These are phyloP conservation scores for Cromileptes altivelis DNA, from an alignment of 2,113 vertebrate species.

Conservation along the genomic window DNA sequence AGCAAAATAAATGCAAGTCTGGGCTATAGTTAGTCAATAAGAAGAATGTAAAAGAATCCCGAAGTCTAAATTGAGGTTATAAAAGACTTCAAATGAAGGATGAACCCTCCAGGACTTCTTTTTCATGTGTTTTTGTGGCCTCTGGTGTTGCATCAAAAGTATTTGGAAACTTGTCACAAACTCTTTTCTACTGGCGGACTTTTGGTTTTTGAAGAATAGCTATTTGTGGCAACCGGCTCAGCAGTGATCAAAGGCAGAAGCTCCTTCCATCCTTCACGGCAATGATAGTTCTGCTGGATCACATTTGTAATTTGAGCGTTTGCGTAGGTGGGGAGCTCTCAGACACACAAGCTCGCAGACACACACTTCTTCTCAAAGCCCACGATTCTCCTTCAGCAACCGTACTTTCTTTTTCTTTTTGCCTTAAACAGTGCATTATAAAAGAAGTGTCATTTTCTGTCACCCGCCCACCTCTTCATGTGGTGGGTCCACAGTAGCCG, in stretches of 20 bases:
- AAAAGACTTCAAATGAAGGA: constrained; percentile 18
- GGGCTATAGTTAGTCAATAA: constrained; percentile 38
- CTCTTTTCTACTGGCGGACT: constrained; percentile 7
- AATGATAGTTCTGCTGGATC: constrained; percentile 45
- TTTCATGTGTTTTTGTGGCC: constrained; percentile 34
- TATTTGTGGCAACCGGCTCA: constrained; percentile 34
- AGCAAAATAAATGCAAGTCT: constrained; percentile 55
- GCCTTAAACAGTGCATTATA: constrained; percentile 1
- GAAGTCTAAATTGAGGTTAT: constrained; percentile 29
- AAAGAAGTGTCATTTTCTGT: constrained; percentile 45
- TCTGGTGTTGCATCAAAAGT: constrained; percentile 35
- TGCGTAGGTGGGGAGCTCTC: constrained; percentile 57
- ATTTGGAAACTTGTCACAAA: constrained; percentile 36
- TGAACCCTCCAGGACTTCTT: not conserved
- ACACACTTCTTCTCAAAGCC: constrained; percentile 25
- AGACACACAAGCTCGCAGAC: constrained; percentile 20
- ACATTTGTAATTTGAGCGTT: constrained; percentile 62
- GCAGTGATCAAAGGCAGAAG: constrained; percentile 64
- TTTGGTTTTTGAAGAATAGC: constrained; percentile 31
- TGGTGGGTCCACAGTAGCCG: constrained; percentile 7
- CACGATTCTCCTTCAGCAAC: constrained; percentile 2
- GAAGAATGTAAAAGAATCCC: constrained; percentile 27
- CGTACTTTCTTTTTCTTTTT: not conserved
- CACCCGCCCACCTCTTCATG: constrained; percentile 34
- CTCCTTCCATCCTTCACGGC: constrained; percentile 38